Evolutionary conservation across 2,113 vertebrate genomes (phyloP).

Genomic region (Nothobranchius kuhntae): DNA sequence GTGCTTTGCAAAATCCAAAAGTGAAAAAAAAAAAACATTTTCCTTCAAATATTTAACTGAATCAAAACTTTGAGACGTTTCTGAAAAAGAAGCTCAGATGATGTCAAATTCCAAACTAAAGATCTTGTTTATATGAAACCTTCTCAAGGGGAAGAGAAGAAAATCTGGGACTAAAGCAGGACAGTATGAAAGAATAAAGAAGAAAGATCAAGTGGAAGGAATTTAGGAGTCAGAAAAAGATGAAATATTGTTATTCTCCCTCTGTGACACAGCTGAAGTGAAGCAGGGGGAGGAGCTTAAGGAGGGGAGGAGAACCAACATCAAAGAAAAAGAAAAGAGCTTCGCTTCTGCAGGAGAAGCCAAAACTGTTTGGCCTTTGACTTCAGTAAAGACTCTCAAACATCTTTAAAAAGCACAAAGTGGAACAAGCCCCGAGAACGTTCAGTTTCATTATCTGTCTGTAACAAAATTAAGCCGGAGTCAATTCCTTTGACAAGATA

Average conservation of each 20-base stretch:
- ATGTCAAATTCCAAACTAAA: constrained; percentile 32
- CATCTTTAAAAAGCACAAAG: constrained; percentile 24
- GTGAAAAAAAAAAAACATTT: too few relatives aligned
- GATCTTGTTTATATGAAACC: constrained; percentile 32
- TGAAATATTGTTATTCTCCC: constrained; percentile 53
- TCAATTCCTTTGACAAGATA: neutral
- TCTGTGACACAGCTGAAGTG: constrained; percentile 28
- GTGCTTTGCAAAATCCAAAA: too few relatives aligned
- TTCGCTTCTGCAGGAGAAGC: constrained; percentile 55
- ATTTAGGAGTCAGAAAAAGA: constrained; percentile 31
- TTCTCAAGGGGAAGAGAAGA: constrained; percentile 50
- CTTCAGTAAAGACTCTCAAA: constrained; percentile 62
- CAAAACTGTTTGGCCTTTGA: constrained; percentile 51
- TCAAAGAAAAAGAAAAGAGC: constrained; percentile 59
- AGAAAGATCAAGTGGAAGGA: constrained; percentile 22
- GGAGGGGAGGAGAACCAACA: constrained; percentile 17
- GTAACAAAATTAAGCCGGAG: neutral
- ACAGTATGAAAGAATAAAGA: neutral
- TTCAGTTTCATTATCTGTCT: constrained; percentile 10
- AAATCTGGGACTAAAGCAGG: constrained; percentile 30
- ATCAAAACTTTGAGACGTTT: constrained; percentile 17
- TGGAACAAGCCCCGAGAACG: neutral
- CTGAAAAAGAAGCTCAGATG: constrained; percentile 15
- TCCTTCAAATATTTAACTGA: too few relatives aligned
- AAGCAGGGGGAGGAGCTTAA: neutral